Evolutionary conservation across 2,797 vertebrate species (phyloP).

Genomic region (Sandelia bainsii): DNA sequence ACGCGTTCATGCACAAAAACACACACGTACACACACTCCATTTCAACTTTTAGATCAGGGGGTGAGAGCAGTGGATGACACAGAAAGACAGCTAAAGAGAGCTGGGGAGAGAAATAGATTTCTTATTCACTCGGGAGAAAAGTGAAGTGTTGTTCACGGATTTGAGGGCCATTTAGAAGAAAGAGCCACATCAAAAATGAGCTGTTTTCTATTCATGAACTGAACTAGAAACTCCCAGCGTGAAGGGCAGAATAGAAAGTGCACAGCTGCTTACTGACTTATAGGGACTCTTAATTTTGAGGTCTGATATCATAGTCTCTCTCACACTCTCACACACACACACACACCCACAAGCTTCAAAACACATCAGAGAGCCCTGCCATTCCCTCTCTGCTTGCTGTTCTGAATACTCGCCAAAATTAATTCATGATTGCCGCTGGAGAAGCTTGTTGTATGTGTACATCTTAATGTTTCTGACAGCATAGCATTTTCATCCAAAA

Average conservation of each 20-base stretch:
- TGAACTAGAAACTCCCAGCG: slow-evolving; percentile 48
- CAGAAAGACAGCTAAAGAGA: slow-evolving; percentile 45
- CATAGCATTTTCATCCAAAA: slow-evolving; percentile 48
- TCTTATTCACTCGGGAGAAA: slow-evolving; percentile 60
- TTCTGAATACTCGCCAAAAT: slow-evolving; percentile 54
- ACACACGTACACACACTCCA: slow-evolving; percentile 35
- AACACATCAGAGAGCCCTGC: slow-evolving; percentile 40
- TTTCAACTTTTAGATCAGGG: slow-evolving; percentile 59
- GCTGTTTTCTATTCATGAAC: slow-evolving; percentile 75
- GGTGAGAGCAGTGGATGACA: slow-evolving; percentile 29
- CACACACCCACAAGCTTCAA: slow-evolving; percentile 23
- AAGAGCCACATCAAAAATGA: slow-evolving; percentile 65
- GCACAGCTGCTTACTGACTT: slow-evolving; percentile 57
- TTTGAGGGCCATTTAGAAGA: slow-evolving; percentile 71
- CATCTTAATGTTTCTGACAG: slow-evolving; percentile 62
- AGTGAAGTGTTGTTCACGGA: slow-evolving; percentile 67
- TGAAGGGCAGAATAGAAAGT: slow-evolving; percentile 55
- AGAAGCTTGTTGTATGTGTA: slow-evolving; percentile 58
- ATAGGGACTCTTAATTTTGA: slow-evolving; percentile 64
- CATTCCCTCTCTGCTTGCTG: slow-evolving; percentile 27
- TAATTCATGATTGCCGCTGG: slow-evolving; percentile 56
- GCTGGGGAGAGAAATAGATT: slow-evolving; percentile 56
- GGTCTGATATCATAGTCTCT: slow-evolving; percentile 39
- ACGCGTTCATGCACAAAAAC: slow-evolving; percentile 18
- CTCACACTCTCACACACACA: not conserved